These are phyloP conservation scores for Drosophila pachea DNA, from an alignment of 1,140 invertebrate genomes.

Conservation along the genomic window DNA sequence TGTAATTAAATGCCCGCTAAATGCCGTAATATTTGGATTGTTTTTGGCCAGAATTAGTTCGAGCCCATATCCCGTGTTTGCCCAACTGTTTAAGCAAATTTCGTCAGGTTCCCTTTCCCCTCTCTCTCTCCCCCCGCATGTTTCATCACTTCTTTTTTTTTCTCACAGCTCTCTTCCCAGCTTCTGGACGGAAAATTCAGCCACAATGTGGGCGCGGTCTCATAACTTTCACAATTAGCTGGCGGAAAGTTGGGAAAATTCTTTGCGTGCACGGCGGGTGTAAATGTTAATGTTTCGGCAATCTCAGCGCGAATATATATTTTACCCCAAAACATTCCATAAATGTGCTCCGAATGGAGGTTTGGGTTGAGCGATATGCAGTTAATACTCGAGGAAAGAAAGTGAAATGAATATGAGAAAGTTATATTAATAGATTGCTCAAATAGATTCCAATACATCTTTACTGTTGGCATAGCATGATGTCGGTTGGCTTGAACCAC, in stretches of 20 bases:
- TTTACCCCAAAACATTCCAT: neutral
- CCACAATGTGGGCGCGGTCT: conserved; percentile 4
- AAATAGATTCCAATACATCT: neutral
- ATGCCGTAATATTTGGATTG: conserved; percentile 11
- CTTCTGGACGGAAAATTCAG: neutral
- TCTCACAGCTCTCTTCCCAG: conserved; percentile 27
- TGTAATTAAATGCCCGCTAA: conserved; percentile 45
- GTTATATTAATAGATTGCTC: too few relatives aligned
- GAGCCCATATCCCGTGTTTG: neutral
- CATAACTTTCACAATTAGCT: conserved; percentile 61
- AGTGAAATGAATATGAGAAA: too few relatives aligned
- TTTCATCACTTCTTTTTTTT: conserved; percentile 19
- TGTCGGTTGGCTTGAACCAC: neutral
- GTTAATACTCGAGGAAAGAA: too few relatives aligned
- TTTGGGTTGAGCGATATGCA: too few relatives aligned
- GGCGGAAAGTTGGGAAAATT: conserved; percentile 43
- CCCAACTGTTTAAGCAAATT: neutral
- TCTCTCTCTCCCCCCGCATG: too few relatives aligned
- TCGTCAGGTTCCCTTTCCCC: too few relatives aligned
- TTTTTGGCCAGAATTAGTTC: conserved; percentile 14
- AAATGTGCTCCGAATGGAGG: neutral
- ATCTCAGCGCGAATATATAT: conserved; percentile 39
- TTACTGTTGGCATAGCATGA: too few relatives aligned
- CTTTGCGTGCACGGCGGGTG: conserved; percentile 19
- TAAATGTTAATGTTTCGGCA: conserved; percentile 38